Base-by-base conservation (phyloP, 2,113 vertebrate species). In the Plestiodon gilberti region DNA sequence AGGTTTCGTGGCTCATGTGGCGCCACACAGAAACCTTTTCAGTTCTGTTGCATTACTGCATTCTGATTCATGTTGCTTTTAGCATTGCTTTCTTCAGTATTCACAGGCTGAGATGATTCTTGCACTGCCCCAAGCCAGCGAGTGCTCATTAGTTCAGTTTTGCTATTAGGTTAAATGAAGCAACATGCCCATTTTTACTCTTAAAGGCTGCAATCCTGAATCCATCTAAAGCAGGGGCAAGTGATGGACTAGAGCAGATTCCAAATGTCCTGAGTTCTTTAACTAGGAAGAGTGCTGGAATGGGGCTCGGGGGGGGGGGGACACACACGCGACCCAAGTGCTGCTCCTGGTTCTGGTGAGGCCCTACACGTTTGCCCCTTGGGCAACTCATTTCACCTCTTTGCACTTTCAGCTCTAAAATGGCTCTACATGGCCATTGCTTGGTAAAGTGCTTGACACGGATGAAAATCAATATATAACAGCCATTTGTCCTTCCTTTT, bases 381-480 rank as follows among this genome's bases (percentile, higher is more conserved):
- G 57, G 38, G 59, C n/a, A 81, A 81, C 64, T n/a, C 4, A 52
- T 73, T 86, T 74, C n/a, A 57, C 48, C n/a, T 38, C 78, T 86
- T 81, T 74, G 57, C 57, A 64, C 40, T 35, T 74, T 74, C 78
- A 74, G 57, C 71, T 86, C 67, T 74, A 86, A 81, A 74, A 65
- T 81, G 78, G 78, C 43, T 48, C 43, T 64, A 86, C 59, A 62
- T 74, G 81, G 52, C 64, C n/a, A 69, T 67, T 67, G 48, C 33
- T 69, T 78, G 30, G 43, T 52, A 64, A 80, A 86, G 67, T 74
- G 69, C 40, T 38, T 48, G 22, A 81, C 65, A n/a, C 73, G 70
- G n/a, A 75, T 81, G 43, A 43, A 64, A 87, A 79, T 87, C 85
- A 87, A 87, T 87, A 81, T 75, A 75, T 86, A 48, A 35, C n/a